Conservation (phyloP, 2,113 vertebrate genomes). For the Planiliza haematocheilus region DNA sequence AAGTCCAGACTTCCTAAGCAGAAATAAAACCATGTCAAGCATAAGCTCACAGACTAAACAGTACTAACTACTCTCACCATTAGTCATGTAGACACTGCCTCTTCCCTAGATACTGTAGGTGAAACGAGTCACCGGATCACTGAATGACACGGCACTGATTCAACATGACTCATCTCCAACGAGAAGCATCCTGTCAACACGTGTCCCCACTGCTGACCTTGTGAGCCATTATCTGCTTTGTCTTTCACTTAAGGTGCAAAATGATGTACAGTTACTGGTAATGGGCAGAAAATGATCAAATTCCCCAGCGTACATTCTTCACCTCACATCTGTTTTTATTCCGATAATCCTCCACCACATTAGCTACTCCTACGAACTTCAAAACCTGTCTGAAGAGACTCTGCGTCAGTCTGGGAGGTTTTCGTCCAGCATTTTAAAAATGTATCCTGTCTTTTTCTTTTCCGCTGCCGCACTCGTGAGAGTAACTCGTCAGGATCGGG, state of each 20-base stretch:
- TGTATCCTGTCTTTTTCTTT: too few relatives aligned
- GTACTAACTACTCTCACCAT: too few relatives aligned
- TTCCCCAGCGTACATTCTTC: not conserved
- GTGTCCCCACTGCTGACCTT: not conserved
- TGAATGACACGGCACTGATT: conserved; percentile 43
- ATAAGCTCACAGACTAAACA: not conserved
- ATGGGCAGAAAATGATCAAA: not conserved
- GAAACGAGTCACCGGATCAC: conserved; percentile 34
- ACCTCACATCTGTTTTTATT: conserved; percentile 7
- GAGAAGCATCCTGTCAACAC: conserved; percentile 2
- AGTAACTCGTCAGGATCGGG: too few relatives aligned
- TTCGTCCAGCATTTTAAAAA: too few relatives aligned
- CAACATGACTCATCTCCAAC: conserved; percentile 30
- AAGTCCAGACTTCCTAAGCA: conserved; percentile 2
- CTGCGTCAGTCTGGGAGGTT: too few relatives aligned
- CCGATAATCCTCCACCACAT: not conserved
- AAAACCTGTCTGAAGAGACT: too few relatives aligned
- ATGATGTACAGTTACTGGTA: not conserved
- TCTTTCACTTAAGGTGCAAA: not conserved
- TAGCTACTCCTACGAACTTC: too few relatives aligned
- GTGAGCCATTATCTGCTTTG: not conserved
- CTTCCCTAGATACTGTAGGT: not conserved
- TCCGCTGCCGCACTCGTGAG: too few relatives aligned
- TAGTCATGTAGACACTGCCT: conserved; percentile 30
- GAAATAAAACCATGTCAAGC: not conserved